Conservation (phyloP, 2,888 invertebrate genomes). For the Caenorhabditis wallacei region DNA sequence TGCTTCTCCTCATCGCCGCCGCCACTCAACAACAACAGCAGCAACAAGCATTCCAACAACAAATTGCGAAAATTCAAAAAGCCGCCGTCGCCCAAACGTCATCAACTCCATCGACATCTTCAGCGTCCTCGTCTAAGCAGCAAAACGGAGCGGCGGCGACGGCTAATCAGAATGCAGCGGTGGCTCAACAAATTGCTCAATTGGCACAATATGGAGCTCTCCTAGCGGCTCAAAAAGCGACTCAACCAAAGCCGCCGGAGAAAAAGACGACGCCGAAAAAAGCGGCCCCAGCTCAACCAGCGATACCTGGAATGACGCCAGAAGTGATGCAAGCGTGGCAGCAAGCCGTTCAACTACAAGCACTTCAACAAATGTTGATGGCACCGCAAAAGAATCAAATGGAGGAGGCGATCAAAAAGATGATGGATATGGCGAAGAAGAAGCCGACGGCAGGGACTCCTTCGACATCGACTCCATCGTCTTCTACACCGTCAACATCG, state of each 20-base stretch:
- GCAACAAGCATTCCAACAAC: conserved; percentile 16
- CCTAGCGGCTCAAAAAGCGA: conserved; percentile 20
- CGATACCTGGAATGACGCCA: conserved; percentile 12
- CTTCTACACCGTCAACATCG: conserved; percentile 9
- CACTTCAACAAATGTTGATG: conserved; percentile 37
- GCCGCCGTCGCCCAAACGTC: not conserved
- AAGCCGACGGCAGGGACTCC: no score
- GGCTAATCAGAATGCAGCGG: conserved; percentile 10
- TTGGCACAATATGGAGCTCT: conserved; percentile 36
- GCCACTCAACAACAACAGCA: conserved; percentile 61
- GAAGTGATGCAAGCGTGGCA: conserved; percentile 62
- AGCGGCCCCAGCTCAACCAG: not conserved
- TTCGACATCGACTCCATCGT: not conserved
- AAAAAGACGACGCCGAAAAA: conserved; percentile 5
- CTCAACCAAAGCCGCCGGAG: not conserved
- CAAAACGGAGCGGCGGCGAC: not conserved
- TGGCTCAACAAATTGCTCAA: conserved; percentile 33
- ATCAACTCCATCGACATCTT: not conserved
- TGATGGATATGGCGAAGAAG: conserved; percentile 55
- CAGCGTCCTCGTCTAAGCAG: not conserved
- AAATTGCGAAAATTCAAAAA: conserved; percentile 29
- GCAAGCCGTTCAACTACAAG: conserved; percentile 28
- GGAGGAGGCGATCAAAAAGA: conserved; percentile 54
- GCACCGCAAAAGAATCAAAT: conserved; percentile 32
- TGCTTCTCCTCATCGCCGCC: conserved; percentile 65